These are phyloP conservation scores for Hemibagrus wyckioides DNA, from an alignment of 2,113 vertebrate species.

Conservation along the genomic window DNA sequence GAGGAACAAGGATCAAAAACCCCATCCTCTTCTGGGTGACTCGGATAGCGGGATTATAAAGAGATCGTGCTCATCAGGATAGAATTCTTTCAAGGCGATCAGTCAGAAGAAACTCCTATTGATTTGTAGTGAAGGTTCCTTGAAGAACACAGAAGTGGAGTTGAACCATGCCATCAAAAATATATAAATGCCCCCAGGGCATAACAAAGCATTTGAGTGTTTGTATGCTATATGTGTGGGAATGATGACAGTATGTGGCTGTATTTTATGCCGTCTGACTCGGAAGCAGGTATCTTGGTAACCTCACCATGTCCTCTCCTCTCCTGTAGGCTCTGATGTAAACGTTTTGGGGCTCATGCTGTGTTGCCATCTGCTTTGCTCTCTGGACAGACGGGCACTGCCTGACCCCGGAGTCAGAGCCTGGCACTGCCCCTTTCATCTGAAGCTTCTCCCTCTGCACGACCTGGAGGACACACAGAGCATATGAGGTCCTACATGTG, in stretches of 20 bases:
- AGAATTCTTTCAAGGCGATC: neutral
- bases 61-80: neutral
- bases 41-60: neutral
- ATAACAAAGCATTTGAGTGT: neutral
- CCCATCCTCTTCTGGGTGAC: neutral
- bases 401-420: slow-evolving; percentile 5
- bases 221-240: neutral
- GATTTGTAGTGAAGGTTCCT: neutral
- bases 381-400: slow-evolving; percentile 26
- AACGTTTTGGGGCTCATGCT: slow-evolving; percentile 38
- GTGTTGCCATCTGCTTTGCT: slow-evolving; percentile 52
- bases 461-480: neutral
- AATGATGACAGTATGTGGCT: neutral
- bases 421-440: neutral
- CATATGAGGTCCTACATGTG: neutral
- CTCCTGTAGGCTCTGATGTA: slow-evolving; percentile 39
- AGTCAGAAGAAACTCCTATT: neutral
- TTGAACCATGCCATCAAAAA: neutral
- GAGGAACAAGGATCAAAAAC: neutral
- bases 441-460: neutral
- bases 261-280: neutral
- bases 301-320: slow-evolving; percentile 22
- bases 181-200: neutral
- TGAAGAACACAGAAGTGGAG: neutral
- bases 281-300: slow-evolving; percentile 13